Percentiles rank a stretch among this genome's conserved stretches.
phyloP scores from a whole-genome alignment of 1,140 invertebrate species.

The Drosophila navojoa region DNA sequence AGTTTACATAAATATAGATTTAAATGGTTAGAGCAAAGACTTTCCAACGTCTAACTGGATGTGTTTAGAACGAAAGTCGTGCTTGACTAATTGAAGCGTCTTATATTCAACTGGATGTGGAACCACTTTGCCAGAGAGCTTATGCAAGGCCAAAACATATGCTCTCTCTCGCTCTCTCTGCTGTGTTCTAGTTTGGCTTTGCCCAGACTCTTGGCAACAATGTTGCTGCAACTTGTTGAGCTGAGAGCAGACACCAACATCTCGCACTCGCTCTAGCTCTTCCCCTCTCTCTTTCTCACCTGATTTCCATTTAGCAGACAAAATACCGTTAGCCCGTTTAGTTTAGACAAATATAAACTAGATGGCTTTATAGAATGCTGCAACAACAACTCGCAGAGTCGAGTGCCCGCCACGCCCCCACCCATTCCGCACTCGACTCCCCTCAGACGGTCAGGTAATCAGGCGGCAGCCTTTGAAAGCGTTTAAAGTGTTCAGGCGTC shows the following conservation, averaged over 20 bases:
- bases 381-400: not conserved
- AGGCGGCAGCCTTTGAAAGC: conserved; percentile 61
- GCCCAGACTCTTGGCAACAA: conserved; percentile 53
- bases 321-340: conserved; percentile 44
- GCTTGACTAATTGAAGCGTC: conserved; percentile 5
- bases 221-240: conserved; percentile 68
- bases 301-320: conserved; percentile 19
- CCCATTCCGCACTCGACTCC: not conserved
- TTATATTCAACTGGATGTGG: conserved; percentile 1
- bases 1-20: not conserved
- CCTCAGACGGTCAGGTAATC: not conserved
- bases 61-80: conserved; percentile 9
- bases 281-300: not conserved
- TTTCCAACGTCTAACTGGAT: conserved; percentile 9
- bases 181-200: conserved; percentile 62
- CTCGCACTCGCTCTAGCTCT: not conserved
- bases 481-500: not conserved
- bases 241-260: conserved; percentile 12
- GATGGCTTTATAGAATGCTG: conserved; percentile 65
- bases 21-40: not conserved
- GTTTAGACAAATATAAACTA: conserved; percentile 70
- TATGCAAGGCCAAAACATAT: conserved; percentile 30
- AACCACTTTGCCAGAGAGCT: conserved; percentile 14
- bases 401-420: conserved; percentile 4
- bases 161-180: conserved; percentile 3